These are phyloP conservation scores for Hiodon tergisus DNA, from an alignment of 2,113 vertebrate species.

Conservation along the genomic window DNA sequence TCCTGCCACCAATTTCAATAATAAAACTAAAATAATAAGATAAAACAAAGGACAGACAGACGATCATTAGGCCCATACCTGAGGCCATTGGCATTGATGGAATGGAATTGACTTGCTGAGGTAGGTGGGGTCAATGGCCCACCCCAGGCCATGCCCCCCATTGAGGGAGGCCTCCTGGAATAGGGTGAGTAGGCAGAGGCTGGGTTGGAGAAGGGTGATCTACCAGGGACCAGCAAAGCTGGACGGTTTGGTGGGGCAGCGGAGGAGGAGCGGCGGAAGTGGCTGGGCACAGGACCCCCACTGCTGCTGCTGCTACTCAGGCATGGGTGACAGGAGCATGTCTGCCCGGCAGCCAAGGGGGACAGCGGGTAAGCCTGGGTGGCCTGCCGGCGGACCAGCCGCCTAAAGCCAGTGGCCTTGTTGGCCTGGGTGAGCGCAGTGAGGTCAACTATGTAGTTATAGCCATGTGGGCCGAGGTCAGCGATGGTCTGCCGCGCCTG, in stretches of 20 bases:
- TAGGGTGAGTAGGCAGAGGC: slow-evolving; percentile 65
- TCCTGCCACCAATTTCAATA: no score
- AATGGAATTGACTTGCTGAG: slow-evolving; percentile 46
- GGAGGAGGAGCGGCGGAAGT: slow-evolving; percentile 75
- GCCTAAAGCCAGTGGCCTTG: slow-evolving; percentile 73
- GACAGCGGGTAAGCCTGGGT: slow-evolving; percentile 73
- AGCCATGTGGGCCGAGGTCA: slow-evolving; percentile 75
- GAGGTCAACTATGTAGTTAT: slow-evolving; percentile 84
- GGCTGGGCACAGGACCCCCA: slow-evolving; percentile 77
- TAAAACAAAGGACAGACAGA: no score
- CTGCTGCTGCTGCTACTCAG: slow-evolving; percentile 65
- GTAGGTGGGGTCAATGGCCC: slow-evolving; percentile 56
- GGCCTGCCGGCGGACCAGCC: slow-evolving; percentile 70
- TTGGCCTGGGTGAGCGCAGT: slow-evolving; percentile 75
- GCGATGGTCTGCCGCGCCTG: slow-evolving; percentile 63
- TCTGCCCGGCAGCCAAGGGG: slow-evolving; percentile 31
- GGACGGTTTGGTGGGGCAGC: slow-evolving; percentile 66
- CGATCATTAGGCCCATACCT: slow-evolving; percentile 61
- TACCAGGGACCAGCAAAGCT: slow-evolving; percentile 59
- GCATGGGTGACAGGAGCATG: slow-evolving; percentile 94
- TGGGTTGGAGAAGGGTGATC: slow-evolving; percentile 59
- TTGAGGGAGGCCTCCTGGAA: slow-evolving; percentile 78
- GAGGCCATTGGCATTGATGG: slow-evolving; percentile 61
- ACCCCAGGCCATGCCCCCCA: slow-evolving; percentile 65
- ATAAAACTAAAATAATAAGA: no score